Evolutionary conservation across 2,888 invertebrate genomes (phyloP).

Genomic region (Ophion slaviceki): DNA sequence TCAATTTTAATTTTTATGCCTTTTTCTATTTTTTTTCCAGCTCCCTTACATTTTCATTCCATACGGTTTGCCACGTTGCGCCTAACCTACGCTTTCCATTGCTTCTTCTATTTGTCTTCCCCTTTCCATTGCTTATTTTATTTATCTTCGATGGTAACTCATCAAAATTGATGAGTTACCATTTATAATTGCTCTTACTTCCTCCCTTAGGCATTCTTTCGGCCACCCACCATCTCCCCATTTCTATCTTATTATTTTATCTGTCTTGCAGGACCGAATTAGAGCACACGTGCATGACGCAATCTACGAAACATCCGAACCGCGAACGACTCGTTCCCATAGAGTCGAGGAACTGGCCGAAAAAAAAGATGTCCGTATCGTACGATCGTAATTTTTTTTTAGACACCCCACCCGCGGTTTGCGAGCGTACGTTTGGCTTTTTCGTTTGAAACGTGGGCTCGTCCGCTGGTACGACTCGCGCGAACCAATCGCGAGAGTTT

Average conservation of each 20-base stretch:
- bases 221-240: too few species aligned
- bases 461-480: slow-evolving; percentile 53
- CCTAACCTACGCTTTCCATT: too few species aligned
- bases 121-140: too few species aligned
- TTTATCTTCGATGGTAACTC: too few species aligned
- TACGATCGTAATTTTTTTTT: slow-evolving; percentile 21
- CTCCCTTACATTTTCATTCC: too few species aligned
- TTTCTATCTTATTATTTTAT: background rate
- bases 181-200: background rate
- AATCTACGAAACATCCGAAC: too few species aligned
- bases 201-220: background rate
- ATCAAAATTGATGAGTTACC: background rate
- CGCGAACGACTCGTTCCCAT: too few species aligned
- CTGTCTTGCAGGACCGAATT: background rate
- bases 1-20: too few species aligned
- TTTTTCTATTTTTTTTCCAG: too few species aligned
- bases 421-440: slow-evolving; percentile 24
- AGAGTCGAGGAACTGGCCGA: background rate
- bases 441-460: slow-evolving; percentile 44
- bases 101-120: too few species aligned
- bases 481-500: slow-evolving; percentile 52
- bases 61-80: too few species aligned
- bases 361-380: slow-evolving; percentile 24
- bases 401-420: background rate
- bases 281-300: too few species aligned